These are phyloP conservation scores for Sebastiscus albofasciatus DNA, from an alignment of 2,797 vertebrate genomes.

Conservation along the genomic window DNA sequence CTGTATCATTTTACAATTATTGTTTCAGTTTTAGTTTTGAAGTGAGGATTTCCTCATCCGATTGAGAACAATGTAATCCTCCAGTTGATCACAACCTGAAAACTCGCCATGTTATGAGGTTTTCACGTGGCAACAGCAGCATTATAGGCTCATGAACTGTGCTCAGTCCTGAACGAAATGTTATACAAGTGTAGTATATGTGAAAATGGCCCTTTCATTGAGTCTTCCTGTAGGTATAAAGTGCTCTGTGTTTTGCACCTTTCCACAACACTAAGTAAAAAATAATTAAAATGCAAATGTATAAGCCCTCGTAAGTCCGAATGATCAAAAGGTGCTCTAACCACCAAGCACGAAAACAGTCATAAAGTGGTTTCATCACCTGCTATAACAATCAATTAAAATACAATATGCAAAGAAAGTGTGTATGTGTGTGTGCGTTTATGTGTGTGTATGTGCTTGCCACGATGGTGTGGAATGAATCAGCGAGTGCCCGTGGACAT, in stretches of 20 bases:
- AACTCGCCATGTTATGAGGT: neutral
- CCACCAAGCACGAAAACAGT: slow-evolving; percentile 60
- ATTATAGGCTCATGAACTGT: slow-evolving; percentile 32
- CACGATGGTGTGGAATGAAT: slow-evolving; percentile 68
- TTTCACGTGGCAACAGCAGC: slow-evolving; percentile 3
- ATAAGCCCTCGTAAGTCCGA: slow-evolving; percentile 45
- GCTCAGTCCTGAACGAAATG: slow-evolving; percentile 12
- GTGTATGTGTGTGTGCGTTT: slow-evolving; percentile 18
- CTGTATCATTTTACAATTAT: neutral
- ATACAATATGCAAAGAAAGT: slow-evolving; percentile 70
- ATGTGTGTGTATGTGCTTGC: slow-evolving; percentile 17
- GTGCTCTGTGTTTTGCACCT: slow-evolving; percentile 46
- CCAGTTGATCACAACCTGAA: neutral
- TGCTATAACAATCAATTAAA: slow-evolving; percentile 79
- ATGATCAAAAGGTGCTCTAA: slow-evolving; percentile 65
- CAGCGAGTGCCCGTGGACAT: slow-evolving; percentile 77
- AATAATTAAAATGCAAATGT: slow-evolving; percentile 73
- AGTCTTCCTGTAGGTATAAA: slow-evolving; percentile 39
- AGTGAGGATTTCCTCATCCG: neutral
- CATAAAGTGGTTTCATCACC: slow-evolving; percentile 71
- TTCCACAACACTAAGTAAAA: slow-evolving; percentile 50
- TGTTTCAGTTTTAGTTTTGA: neutral
- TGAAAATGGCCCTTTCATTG: slow-evolving; percentile 36
- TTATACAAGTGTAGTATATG: slow-evolving; percentile 28
- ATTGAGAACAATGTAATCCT: neutral